phyloP scores from a whole-genome alignment of 2,888 invertebrate species.

The Pseudococcus viburni region DNA sequence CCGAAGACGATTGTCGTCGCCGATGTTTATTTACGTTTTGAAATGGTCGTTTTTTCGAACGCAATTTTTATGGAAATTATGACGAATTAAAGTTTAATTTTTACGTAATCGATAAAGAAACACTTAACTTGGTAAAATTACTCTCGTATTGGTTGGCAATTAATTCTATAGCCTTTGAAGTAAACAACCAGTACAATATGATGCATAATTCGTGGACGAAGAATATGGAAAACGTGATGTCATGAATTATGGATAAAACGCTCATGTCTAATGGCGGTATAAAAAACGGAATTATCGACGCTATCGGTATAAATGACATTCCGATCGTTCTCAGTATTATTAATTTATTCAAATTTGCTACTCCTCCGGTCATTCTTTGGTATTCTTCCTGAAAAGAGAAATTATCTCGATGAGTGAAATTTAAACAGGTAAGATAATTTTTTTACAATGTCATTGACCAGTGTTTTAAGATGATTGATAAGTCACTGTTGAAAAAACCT shows the following conservation, averaged over 20 bases:
- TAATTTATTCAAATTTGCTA: neutral
- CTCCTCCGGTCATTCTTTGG: constrained; percentile 45
- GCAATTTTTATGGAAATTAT: neutral
- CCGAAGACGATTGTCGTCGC: neutral
- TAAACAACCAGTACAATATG: constrained; percentile 48
- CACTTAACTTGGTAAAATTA: constrained; percentile 30
- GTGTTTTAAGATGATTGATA: too few relatives aligned
- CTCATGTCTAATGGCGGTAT: neutral
- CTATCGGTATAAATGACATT: constrained; percentile 22
- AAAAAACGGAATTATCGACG: constrained; percentile 37
- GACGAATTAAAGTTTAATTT: neutral
- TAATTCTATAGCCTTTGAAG: constrained; percentile 44
- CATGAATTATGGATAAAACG: constrained; percentile 2
- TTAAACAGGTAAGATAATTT: neutral
- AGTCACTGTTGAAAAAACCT: too few relatives aligned
- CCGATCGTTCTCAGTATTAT: neutral
- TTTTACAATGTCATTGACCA: neutral
- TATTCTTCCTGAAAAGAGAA: constrained; percentile 49
- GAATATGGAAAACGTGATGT: constrained; percentile 21
- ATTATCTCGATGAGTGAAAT: neutral
- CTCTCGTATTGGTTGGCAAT: neutral
- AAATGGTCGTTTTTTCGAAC: neutral
- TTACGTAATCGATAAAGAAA: neutral
- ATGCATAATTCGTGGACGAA: constrained; percentile 33
- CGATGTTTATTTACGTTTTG: neutral